These are phyloP conservation scores for Torymus auratus DNA, from an alignment of 2,888 invertebrate genomes.

Conservation along the genomic window DNA sequence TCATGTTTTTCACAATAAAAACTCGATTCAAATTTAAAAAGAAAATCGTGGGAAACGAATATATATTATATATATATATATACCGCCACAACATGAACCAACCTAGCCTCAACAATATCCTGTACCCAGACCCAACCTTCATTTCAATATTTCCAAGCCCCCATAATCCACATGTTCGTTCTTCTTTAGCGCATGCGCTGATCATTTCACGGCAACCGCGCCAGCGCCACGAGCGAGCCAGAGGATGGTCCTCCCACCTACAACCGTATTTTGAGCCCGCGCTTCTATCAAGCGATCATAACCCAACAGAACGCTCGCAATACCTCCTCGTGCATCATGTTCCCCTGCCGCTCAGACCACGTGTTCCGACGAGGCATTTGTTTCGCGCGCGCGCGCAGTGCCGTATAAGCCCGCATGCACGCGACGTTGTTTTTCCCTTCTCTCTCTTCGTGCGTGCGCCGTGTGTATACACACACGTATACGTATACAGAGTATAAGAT, in stretches of 20 bases:
- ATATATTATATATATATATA: too few relatives aligned
- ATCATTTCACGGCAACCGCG: neutral
- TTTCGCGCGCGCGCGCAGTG: neutral
- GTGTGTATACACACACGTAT: too few relatives aligned
- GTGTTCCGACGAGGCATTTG: slow-evolving; percentile 64
- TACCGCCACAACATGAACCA: too few relatives aligned
- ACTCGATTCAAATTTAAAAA: too few relatives aligned
- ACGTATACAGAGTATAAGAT: too few relatives aligned
- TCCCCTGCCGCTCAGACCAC: slow-evolving; percentile 67
- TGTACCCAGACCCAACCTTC: too few relatives aligned
- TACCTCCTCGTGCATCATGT: slow-evolving; percentile 21
- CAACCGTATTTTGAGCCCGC: slow-evolving; percentile 76
- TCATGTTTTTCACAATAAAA: too few relatives aligned
- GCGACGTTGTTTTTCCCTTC: neutral
- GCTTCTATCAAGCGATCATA: slow-evolving; percentile 71
- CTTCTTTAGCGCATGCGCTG: slow-evolving; percentile 49
- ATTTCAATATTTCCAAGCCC: too few relatives aligned
- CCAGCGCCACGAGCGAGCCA: neutral
- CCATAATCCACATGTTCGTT: neutral
- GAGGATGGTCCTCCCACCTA: slow-evolving; percentile 68
- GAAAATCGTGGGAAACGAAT: too few relatives aligned
- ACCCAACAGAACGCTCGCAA: slow-evolving; percentile 13
- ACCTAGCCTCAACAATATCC: too few relatives aligned
- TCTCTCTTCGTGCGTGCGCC: neutral
- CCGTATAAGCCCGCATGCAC: too few relatives aligned